Conservation (phyloP, 1,140 invertebrate genomes). For the Eciton burchellii region DNA sequence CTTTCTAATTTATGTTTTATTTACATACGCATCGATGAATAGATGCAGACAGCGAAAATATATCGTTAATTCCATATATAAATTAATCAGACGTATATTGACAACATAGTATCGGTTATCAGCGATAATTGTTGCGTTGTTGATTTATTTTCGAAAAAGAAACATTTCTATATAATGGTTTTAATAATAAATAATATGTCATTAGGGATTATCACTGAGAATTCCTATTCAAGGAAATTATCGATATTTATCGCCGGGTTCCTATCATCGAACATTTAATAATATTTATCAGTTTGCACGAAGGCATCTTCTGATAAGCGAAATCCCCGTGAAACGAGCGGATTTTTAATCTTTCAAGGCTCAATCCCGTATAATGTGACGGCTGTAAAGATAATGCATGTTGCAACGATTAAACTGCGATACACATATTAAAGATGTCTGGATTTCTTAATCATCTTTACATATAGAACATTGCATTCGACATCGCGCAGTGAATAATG, state of each 20-base stretch:
- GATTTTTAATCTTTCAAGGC: slow-evolving; percentile 30
- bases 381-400: slow-evolving; percentile 44
- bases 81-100: too few species aligned
- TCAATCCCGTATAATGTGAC: slow-evolving; percentile 6
- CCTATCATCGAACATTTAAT: neutral
- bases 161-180: too few species aligned
- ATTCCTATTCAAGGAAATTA: neutral
- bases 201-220: neutral
- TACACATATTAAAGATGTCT: neutral
- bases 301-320: slow-evolving; percentile 1
- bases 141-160: too few species aligned
- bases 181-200: too few species aligned
- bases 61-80: too few species aligned
- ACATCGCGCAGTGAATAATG: neutral
- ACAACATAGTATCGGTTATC: too few species aligned
- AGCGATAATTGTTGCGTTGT: too few species aligned
- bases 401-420: slow-evolving; percentile 24
- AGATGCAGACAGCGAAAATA: neutral
- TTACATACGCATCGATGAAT: neutral
- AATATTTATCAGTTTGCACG: neutral
- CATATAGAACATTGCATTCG: neutral
- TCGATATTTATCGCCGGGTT: neutral
- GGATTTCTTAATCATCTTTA: slow-evolving; percentile 3
- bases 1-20: slow-evolving; percentile 8
- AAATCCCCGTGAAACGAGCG: neutral